Base-by-base conservation (phyloP, 1,140 invertebrate species). In the Paraescarpia echinospica region DNA sequence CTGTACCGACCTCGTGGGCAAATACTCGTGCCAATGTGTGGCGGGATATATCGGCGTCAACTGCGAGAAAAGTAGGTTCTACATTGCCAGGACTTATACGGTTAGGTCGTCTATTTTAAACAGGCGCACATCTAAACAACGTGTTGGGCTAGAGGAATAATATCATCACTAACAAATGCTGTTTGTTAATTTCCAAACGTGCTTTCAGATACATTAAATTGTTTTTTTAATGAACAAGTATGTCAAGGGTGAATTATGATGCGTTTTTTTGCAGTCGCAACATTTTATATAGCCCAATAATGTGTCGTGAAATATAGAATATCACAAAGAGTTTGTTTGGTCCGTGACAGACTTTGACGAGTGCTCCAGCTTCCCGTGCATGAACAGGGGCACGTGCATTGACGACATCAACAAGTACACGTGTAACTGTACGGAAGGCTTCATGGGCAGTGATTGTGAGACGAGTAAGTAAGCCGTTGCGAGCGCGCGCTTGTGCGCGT, bases 321-420 rank as follows among this genome's bases (percentile, higher is more conserved):
- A 77, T 31, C 27, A 18, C 22, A 77, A 77, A 27, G 59, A 77
- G 22, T 51, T 90, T 91, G 90, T 41, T 18, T 91, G 35, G 4
- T 14, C 35, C 27, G 4, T 33, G 34, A 91, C 51, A 91, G 91
- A 91, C 41, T 6, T 35, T 18, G 91, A 91, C 91, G 91, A 91
- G 35, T 91, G 91, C 35, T 12, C 35, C 14, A 91, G 91, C 91
- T 34, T 34, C 35, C 91, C 91, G 12, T 91, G 91, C 35, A 18
- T 35, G 91, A 35, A 41, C 91, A n/a, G 31, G n/a, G 91, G 91
- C 12, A 48, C 5, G 34, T 91, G 91, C 33, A 91, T 48, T 18
- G 35, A 91, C 31, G 8, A 48, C 31, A 18, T 35, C 27, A 48
- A 91, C 31, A 14, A 59, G 33, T 91, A 91, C 91, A 41, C 33